A percentile compares a stretch with the other conserved stretches of the same genome.
These are phyloP conservation scores for Yponomeuta plumbellus DNA, from an alignment of 2,888 invertebrate species.

Conservation along the genomic window DNA sequence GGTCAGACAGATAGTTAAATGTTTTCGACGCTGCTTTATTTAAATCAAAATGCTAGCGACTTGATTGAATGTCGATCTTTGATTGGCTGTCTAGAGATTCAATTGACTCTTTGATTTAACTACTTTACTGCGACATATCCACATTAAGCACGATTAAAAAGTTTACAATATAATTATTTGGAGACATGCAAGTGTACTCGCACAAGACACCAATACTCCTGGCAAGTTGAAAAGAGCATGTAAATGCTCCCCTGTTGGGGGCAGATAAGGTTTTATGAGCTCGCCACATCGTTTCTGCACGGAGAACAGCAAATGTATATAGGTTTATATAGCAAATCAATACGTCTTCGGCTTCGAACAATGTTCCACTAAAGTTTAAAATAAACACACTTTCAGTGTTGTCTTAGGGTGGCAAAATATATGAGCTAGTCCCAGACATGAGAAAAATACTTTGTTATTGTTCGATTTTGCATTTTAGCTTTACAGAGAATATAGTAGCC, in stretches of 20 bases:
- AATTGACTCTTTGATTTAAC: no score
- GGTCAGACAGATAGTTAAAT: no score
- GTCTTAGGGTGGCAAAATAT: not conserved
- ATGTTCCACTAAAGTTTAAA: not conserved
- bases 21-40: no score
- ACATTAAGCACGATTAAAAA: not conserved
- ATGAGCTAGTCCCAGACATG: not conserved
- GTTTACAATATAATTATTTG: not conserved
- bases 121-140: no score
- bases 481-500: not conserved
- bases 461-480: not conserved
- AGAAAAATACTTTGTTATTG: not conserved
- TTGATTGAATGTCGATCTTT: no score
- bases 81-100: no score
- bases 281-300: constrained; percentile 68
- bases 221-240: constrained; percentile 37
- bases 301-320: constrained; percentile 60
- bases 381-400: not conserved
- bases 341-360: constrained; percentile 22
- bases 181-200: constrained; percentile 4
- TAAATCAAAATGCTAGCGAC: no score
- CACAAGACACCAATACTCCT: constrained; percentile 11
- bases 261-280: constrained; percentile 76
- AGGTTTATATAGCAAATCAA: constrained; percentile 60
- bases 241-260: constrained; percentile 52